phyloP scores from a whole-genome alignment of 1,140 invertebrate species.

The Schlechtendalia chinensis region DNA sequence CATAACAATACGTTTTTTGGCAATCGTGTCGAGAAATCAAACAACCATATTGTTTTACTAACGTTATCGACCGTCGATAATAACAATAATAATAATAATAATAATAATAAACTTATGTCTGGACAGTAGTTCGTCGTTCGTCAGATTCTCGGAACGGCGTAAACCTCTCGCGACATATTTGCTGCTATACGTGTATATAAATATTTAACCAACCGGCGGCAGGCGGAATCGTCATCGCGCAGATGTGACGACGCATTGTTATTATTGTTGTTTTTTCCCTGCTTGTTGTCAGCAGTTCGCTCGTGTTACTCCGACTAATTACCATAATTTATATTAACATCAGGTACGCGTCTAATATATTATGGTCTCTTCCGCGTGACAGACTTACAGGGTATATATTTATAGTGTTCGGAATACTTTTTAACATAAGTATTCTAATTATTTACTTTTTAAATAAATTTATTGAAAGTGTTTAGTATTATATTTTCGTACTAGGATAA shows the following conservation, averaged over 20 bases:
- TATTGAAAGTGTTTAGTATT: no score
- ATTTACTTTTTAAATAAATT: no score
- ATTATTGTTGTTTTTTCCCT: background rate
- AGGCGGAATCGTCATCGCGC: background rate
- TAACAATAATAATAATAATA: conserved; percentile 1
- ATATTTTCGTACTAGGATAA: no score
- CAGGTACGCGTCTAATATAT: background rate
- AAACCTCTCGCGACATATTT: background rate
- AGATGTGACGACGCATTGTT: background rate
- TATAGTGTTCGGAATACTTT: no score
- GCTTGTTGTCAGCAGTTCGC: background rate
- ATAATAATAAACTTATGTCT: background rate
- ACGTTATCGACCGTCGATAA: background rate
- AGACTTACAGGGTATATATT: background rate
- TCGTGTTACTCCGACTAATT: no score
- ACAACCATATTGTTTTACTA: background rate
- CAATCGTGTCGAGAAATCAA: background rate
- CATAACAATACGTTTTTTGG: background rate
- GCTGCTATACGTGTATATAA: no score
- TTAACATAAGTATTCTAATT: no score
- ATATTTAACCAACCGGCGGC: background rate
- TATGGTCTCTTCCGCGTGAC: conserved; percentile 33
- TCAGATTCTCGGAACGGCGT: background rate
- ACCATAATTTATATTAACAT: background rate
- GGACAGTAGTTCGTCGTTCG: background rate